phyloP scores from a whole-genome alignment of 2,113 vertebrate species.

The Psammodynastes pulverulentus region DNA sequence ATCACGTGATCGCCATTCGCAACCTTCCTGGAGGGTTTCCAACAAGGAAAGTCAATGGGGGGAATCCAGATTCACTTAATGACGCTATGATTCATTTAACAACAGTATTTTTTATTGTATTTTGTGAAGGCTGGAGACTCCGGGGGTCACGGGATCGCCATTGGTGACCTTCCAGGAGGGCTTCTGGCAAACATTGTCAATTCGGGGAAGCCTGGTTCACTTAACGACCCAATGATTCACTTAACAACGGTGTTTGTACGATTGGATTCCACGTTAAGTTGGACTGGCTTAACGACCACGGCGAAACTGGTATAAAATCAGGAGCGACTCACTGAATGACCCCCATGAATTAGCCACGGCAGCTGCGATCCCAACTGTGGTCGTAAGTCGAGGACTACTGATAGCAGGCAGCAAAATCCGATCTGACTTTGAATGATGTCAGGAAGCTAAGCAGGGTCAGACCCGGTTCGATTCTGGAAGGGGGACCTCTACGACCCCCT shows the following conservation, averaged over 20 bases:
- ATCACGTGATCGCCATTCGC: too few relatives aligned
- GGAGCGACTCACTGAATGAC: background rate
- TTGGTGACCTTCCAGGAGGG: too few relatives aligned
- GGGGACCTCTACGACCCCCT: background rate
- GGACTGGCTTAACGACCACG: fast-evolving
- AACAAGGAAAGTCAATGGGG: too few relatives aligned
- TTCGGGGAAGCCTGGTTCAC: too few relatives aligned
- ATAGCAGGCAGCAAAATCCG: background rate
- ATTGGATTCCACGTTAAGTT: background rate
- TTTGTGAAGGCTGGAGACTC: too few relatives aligned
- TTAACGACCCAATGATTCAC: too few relatives aligned
- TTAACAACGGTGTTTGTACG: background rate
- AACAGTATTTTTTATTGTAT: too few relatives aligned
- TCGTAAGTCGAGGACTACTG: background rate
- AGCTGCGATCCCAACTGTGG: background rate
- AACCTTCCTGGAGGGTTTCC: too few relatives aligned
- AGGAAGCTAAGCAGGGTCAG: background rate
- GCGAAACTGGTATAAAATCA: background rate
- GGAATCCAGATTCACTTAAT: too few relatives aligned
- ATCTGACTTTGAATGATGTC: background rate
- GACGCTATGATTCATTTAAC: too few relatives aligned
- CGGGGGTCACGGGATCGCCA: too few relatives aligned
- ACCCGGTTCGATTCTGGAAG: background rate
- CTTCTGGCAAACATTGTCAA: too few relatives aligned
- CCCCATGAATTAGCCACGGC: background rate